Percentiles rank a stretch among this genome's conserved stretches.
These are phyloP conservation scores for Zaprionus nigranus DNA, from an alignment of 1,140 invertebrate species.

Conservation along the genomic window DNA sequence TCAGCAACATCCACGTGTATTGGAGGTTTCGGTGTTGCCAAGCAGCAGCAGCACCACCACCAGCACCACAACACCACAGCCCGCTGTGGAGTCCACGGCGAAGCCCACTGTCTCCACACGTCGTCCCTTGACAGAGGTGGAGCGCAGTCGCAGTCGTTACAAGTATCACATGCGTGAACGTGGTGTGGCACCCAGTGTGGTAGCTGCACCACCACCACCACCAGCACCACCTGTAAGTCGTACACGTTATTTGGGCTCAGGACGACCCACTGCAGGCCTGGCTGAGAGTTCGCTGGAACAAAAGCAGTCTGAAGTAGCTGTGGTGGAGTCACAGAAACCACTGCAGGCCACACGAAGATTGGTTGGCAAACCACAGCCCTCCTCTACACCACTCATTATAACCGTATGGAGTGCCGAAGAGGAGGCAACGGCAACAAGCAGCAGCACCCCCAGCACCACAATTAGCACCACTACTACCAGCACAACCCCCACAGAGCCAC, in stretches of 20 bases:
- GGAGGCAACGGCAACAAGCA: slow-evolving; percentile 56
- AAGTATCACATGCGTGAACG: slow-evolving; percentile 85
- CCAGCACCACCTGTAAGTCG: slow-evolving; percentile 46
- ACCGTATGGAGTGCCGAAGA: slow-evolving; percentile 84
- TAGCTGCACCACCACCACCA: slow-evolving; percentile 19
- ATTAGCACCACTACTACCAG: slow-evolving; percentile 17
- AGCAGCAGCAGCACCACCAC: slow-evolving; percentile 9
- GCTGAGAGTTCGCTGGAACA: slow-evolving; percentile 35
- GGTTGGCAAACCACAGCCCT: slow-evolving; percentile 41
- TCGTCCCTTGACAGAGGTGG: slow-evolving; percentile 66
- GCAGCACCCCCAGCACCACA: slow-evolving; percentile 48
- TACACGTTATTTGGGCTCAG: slow-evolving; percentile 65
- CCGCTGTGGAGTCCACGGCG: slow-evolving; percentile 13
- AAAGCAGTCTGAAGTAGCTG: slow-evolving; percentile 25
- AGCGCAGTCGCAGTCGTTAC: slow-evolving; percentile 72
- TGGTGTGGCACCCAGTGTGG: slow-evolving; percentile 33
- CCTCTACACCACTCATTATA: slow-evolving; percentile 84
- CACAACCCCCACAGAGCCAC: slow-evolving; percentile 38
- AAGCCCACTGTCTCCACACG: slow-evolving; percentile 58
- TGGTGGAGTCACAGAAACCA: slow-evolving; percentile 17
- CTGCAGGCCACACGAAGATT: slow-evolving; percentile 46
- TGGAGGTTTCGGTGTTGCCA: slow-evolving; percentile 78
- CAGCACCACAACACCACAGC: slow-evolving; percentile 34
- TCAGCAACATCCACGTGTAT: slow-evolving; percentile 66
- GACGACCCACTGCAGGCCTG: slow-evolving; percentile 56